phyloP scores from a whole-genome alignment of 2,113 vertebrate genomes.

The Myotis lucifugus region DNA sequence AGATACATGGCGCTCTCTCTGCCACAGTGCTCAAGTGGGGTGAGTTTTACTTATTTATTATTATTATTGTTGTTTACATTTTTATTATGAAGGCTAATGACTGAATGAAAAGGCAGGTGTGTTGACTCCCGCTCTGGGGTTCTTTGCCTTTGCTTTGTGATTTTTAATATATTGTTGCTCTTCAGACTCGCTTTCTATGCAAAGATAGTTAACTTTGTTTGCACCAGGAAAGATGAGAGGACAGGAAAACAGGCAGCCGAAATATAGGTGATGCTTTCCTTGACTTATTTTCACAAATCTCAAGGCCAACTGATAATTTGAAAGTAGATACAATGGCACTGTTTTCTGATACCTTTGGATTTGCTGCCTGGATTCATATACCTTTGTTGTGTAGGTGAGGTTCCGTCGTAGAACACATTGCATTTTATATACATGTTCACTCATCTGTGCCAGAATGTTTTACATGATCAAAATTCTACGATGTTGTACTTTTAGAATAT shows the following conservation, averaged over 20 bases:
- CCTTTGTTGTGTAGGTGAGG: neutral
- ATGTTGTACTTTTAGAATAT: neutral
- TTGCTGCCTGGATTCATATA: neutral
- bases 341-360: neutral
- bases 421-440: slow-evolving; percentile 30
- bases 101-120: neutral
- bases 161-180: neutral
- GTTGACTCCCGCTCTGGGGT: neutral
- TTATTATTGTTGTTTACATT: neutral
- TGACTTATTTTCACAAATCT: slow-evolving; percentile 23
- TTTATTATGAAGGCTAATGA: neutral
- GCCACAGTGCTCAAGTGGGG: neutral
- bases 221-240: neutral
- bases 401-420: slow-evolving; percentile 27
- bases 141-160: neutral
- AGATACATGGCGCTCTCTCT: neutral
- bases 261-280: neutral
- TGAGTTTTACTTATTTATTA: neutral
- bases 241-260: neutral
- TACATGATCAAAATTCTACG: neutral
- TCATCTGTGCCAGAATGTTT: neutral
- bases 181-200: neutral
- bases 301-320: neutral
- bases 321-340: neutral
- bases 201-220: neutral